Evolutionary conservation across 2,888 invertebrate genomes (phyloP), one percentile per base, ranked within the genome.

Genomic region (Rhagonycha lutea): DNA sequence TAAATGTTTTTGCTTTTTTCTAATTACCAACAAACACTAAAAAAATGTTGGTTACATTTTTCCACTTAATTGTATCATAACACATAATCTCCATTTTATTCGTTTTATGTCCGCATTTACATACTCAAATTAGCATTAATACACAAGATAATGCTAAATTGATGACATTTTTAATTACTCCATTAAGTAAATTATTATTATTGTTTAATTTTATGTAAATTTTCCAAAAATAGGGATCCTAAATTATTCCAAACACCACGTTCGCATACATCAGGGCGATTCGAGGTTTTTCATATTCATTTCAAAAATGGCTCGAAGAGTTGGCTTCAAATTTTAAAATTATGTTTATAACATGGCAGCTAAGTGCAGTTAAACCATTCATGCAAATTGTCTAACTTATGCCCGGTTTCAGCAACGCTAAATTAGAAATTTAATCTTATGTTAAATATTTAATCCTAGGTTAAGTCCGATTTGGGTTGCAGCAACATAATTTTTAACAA

Each of bases 111-210:
- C 63, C 14, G 24, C 47, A 65, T 65, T 71, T 71, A 23, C 32
- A n/a, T 63, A 32, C 71, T 47, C 71, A 71, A 71, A 71, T 71
- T 71, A 71, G 65, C 63, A 65, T 60, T 71, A 71, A 71, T 18
- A 63, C 32, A 23, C n/a, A 24, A 28, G 28, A 71, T 47, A 47
- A 47, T 47, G 47, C 47, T n/a, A 47, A 47, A 47, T 47, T 47
- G 47, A 47, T 47, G 47, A 47, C 47, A 47, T 47, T 47, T 47
- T 47, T 47, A 47, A 47, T 47, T 47, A 47, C 47, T 47, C 47
- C 47, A 47, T 47, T 47, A 47, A 47, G 47, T 47, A 47, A 47
- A 47, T 47, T 47, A n/a, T 47, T 47, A 47, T 47, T 47, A 47
- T 47, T 47, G 47, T 47, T 47, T 5, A 12, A 47, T 47, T 47